Evolutionary conservation across 2,888 invertebrate species (phyloP).

Genomic region (Netelia virgata): DNA sequence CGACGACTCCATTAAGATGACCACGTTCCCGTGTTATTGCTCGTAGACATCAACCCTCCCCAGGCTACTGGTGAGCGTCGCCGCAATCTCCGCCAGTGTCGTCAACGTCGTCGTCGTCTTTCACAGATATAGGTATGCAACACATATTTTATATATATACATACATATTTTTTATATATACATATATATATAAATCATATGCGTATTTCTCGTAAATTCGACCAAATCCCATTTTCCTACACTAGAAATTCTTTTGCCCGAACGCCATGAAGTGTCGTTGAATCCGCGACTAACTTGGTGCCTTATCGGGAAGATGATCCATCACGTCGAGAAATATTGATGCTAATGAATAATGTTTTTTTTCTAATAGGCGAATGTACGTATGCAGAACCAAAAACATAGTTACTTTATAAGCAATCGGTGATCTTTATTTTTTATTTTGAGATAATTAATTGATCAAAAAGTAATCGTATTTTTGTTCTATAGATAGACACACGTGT

Average conservation of each 20-base stretch:
- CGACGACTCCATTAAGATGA: conserved; percentile 84
- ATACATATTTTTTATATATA: not conserved
- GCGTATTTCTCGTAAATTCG: conserved; percentile 31
- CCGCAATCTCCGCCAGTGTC: conserved; percentile 70
- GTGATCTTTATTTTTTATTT: too few relatives aligned
- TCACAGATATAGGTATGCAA: conserved; percentile 45
- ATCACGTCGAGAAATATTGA: not conserved
- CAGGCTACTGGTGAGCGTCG: conserved; percentile 58
- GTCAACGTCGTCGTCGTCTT: conserved; percentile 57
- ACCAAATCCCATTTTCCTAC: not conserved
- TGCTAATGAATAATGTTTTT: not conserved
- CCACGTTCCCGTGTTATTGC: conserved; percentile 84
- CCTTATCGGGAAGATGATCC: not conserved
- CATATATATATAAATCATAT: conserved; percentile 15
- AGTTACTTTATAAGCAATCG: too few relatives aligned
- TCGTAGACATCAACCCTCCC: conserved; percentile 76
- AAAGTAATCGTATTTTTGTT: too few relatives aligned
- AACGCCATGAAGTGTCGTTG: not conserved
- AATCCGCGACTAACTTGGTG: not conserved
- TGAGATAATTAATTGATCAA: too few relatives aligned
- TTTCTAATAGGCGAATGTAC: too few relatives aligned
- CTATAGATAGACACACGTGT: too few relatives aligned
- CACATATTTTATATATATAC: too few relatives aligned
- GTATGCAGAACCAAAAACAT: too few relatives aligned
- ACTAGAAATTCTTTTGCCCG: conserved; percentile 19